These are phyloP conservation scores for Hemitrygon akajei DNA, from an alignment of 2,797 vertebrate species.

Conservation along the genomic window DNA sequence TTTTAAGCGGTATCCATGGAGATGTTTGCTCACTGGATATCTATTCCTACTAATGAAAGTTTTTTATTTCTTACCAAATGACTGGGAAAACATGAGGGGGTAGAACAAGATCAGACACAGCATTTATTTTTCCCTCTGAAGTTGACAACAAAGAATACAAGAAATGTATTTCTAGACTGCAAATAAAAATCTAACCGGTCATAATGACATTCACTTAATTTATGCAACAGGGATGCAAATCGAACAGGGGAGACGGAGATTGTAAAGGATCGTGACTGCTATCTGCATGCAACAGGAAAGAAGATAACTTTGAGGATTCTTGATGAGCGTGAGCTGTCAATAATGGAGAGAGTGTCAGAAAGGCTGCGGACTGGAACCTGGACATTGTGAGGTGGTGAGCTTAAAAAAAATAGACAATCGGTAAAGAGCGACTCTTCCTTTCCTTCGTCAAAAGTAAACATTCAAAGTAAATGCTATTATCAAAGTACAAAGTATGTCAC, in stretches of 20 bases:
- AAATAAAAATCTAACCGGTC: not conserved
- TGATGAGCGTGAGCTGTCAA: not conserved
- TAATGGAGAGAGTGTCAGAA: not conserved
- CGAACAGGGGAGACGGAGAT: not conserved
- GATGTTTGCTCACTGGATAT: conserved; percentile 4
- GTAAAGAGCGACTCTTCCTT: not conserved
- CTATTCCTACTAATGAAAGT: not conserved
- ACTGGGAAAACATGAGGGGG: not conserved
- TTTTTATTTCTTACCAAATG: not conserved
- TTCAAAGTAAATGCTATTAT: no score
- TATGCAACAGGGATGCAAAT: not conserved
- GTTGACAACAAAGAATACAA: conserved; percentile 3
- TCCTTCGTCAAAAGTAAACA: not conserved
- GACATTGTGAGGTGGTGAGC: not conserved
- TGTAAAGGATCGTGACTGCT: no score
- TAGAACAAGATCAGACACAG: not conserved
- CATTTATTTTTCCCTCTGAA: not conserved
- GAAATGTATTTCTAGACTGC: not conserved
- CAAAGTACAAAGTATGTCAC: no score
- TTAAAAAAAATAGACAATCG: not conserved
- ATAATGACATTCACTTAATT: not conserved
- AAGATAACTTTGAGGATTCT: not conserved
- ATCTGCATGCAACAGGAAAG: not conserved
- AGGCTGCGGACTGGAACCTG: not conserved
- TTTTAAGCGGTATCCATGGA: conserved; percentile 13